Evolutionary conservation across 2,797 vertebrate species (phyloP).

Genomic region (Aeoliscus strigatus): DNA sequence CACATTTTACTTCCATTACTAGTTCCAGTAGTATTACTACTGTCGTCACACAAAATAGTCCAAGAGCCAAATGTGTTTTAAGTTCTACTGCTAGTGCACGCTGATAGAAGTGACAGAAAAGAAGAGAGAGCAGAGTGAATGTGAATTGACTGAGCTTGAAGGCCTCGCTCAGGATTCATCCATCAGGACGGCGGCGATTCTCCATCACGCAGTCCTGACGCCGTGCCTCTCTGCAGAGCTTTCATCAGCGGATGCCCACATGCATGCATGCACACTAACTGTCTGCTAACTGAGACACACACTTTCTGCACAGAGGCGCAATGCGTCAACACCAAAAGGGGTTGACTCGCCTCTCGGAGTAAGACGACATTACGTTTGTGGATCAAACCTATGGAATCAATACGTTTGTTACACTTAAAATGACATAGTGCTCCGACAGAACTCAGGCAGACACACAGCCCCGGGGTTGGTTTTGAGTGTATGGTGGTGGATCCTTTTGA

Average conservation of each 20-base stretch:
- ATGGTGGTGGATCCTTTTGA: constrained; percentile 45
- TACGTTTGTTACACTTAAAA: constrained; percentile 74
- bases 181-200: constrained; percentile 56
- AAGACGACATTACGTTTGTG: constrained; percentile 76
- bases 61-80: constrained; percentile 42
- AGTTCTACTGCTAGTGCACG: constrained; percentile 61
- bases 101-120: constrained; percentile 14
- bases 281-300: constrained; percentile 16
- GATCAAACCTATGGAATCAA: constrained; percentile 79
- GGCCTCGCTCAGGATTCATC: constrained; percentile 37
- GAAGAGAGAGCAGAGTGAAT: constrained; percentile 35
- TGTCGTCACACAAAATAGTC: constrained; percentile 13
- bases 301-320: constrained; percentile 13
- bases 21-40: no score
- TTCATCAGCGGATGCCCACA: constrained; percentile 52
- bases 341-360: constrained; percentile 75
- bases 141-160: constrained; percentile 46
- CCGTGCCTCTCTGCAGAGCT: constrained; percentile 55
- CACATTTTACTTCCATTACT: no score
- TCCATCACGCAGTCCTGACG: constrained; percentile 43
- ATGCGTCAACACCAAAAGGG: constrained; percentile 69
- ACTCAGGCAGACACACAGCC: constrained; percentile 48
- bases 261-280: constrained; percentile 37
- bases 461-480: constrained; percentile 43
- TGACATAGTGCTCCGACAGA: constrained; percentile 64